Base-by-base conservation (phyloP, 2,797 vertebrate species). In the Spondyliosoma cantharus region DNA sequence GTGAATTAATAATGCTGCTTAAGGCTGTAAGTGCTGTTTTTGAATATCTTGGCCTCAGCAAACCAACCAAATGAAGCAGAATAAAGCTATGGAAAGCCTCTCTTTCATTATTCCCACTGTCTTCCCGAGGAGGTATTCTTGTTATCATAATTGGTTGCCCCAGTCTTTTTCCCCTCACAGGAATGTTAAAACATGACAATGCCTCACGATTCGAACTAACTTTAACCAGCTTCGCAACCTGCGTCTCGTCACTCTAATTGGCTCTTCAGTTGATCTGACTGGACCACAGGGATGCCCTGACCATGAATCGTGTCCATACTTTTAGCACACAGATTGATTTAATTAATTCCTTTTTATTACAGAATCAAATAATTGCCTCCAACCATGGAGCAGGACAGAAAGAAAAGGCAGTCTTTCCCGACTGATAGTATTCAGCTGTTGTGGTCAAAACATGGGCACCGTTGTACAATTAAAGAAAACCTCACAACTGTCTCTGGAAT, bases 211-310 rank as follows among this genome's bases (percentile, higher is more conserved):
- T 81, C 87, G 89, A 93, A 91, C 91, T 76, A 90, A 90, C 91
- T 95, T 94, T 91, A 95, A 95, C 95, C 95, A 96, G 95, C 93
- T 94, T 95, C 94, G 87, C 94, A 95, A 96, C 94, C 95, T 95
- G 95, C 88, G 90, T 95, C 92, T 94, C 89, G 46, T 96, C 94
- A 93, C 86, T 93, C 89, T 96, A 96, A 97, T 96, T 96, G 95
- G 94, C 87, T 95, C 95, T 95, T 96, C 95, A 94, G 93, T 94
- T 94, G 95, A 96, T 96, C 95, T 94, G 93, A 95, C 92, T 93
- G 93, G 88, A 92, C 92, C 93, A 95, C 95, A 96, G 92, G 89
- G 15, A 94, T 92, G 85, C 78, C 87, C 91, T 84, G 89, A 93
- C 96, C 95, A 94, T 95, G 93, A 94, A 90, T 87, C 88, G 76